A percentile compares a stretch with the other conserved stretches of the same genome.
Evolutionary conservation across 2,113 vertebrate species (phyloP).

Genomic region (Laticauda colubrina): DNA sequence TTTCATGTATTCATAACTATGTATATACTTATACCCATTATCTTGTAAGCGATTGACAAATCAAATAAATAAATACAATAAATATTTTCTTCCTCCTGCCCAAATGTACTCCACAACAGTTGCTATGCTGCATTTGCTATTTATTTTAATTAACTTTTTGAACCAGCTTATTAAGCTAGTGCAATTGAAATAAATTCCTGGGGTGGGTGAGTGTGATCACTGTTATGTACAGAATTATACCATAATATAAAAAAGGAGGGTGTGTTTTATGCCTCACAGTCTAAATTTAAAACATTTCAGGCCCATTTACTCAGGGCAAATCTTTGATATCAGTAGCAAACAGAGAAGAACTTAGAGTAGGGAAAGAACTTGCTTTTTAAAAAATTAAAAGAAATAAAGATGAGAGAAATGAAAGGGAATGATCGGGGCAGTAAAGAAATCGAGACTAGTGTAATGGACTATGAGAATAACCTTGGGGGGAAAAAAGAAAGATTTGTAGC

Average conservation of each 20-base stretch:
- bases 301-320: not conserved
- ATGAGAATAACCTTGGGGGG: not conserved
- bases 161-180: not conserved
- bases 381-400: not conserved
- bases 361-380: not conserved
- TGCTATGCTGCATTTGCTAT: not conserved
- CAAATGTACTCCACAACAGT: not conserved
- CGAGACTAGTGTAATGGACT: not conserved
- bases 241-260: not conserved
- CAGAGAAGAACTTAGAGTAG: not conserved
- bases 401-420: not conserved
- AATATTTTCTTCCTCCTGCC: not conserved
- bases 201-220: not conserved
- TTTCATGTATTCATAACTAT: too few species aligned
- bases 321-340: not conserved
- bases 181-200: not conserved
- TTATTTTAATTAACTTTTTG: not conserved
- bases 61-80: too few species aligned
- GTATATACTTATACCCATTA: too few species aligned
- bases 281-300: not conserved
- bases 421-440: not conserved
- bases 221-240: not conserved
- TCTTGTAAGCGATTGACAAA: too few species aligned
- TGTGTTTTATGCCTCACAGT: not conserved
- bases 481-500: not conserved